Conservation (phyloP, 2,113 vertebrate genomes). For the Prionailurus bengalensis region DNA sequence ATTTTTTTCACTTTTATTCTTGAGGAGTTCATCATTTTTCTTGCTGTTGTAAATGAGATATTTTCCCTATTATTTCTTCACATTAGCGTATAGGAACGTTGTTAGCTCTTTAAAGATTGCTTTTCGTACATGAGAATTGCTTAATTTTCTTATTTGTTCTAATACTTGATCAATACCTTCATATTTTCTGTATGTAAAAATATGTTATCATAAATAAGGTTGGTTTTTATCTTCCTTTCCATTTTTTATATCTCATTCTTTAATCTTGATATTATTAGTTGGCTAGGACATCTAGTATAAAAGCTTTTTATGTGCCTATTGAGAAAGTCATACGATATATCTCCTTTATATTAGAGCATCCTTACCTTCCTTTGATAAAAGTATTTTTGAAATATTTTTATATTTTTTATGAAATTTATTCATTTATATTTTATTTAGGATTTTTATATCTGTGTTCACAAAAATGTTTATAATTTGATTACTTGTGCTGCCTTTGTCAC, state of each 20-base stretch:
- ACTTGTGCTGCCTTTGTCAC: background rate
- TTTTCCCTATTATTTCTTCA: background rate
- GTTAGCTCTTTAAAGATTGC: constrained; percentile 37
- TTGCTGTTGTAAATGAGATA: background rate
- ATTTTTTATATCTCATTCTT: constrained; percentile 38
- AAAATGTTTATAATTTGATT: constrained; percentile 42
- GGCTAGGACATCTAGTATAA: background rate
- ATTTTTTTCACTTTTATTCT: constrained; percentile 18
- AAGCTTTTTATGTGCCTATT: background rate
- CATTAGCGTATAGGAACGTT: background rate
- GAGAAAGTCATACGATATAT: background rate
- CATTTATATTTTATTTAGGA: constrained; percentile 10
- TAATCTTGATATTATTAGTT: constrained; percentile 11
- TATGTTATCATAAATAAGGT: background rate
- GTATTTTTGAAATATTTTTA: background rate
- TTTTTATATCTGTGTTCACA: constrained; percentile 19
- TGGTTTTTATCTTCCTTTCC: background rate
- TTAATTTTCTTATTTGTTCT: constrained; percentile 34
- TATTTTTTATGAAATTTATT: background rate
- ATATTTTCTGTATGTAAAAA: background rate
- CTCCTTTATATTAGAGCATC: background rate
- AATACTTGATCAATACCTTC: background rate
- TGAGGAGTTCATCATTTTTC: background rate
- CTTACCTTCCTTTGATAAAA: background rate
- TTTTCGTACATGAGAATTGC: background rate